Conservation (phyloP, 1,140 invertebrate species). For the Sycophaga agraensis region DNA sequence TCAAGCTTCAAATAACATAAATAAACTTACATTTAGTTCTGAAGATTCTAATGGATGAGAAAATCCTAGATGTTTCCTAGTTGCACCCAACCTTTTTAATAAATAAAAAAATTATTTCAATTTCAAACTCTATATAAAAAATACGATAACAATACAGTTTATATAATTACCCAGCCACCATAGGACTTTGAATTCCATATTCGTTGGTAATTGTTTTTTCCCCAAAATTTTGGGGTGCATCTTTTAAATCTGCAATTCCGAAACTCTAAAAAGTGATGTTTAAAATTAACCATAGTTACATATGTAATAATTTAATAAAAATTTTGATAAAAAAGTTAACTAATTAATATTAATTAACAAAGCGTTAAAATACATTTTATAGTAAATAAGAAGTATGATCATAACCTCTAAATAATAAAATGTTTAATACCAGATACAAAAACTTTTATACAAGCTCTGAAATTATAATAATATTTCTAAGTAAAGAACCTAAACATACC, state of each 20-base stretch:
- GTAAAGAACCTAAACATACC: too few relatives aligned
- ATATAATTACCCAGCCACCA: constrained; percentile 56
- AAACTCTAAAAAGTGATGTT: constrained; percentile 67
- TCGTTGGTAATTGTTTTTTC: constrained; percentile 46
- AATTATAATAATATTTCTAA: too few relatives aligned
- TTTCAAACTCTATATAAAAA: too few relatives aligned
- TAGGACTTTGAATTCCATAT: constrained; percentile 59
- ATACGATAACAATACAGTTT: constrained; percentile 9
- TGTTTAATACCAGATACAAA: too few relatives aligned
- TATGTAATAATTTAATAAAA: too few relatives aligned
- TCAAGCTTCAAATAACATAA: background rate
- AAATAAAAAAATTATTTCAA: constrained; percentile 9
- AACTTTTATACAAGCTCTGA: too few relatives aligned
- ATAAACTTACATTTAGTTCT: constrained; percentile 49
- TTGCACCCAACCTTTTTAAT: constrained; percentile 34
- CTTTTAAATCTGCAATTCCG: constrained; percentile 57
- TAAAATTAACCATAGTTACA: too few relatives aligned
- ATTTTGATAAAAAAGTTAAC: too few relatives aligned
- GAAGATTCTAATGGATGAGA: constrained; percentile 51
- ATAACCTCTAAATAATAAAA: too few relatives aligned
- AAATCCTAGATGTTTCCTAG: constrained; percentile 36
- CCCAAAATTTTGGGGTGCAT: constrained; percentile 49
- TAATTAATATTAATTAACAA: too few relatives aligned
- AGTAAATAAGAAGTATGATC: too few relatives aligned
- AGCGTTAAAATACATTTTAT: too few relatives aligned